Percentiles rank a stretch among this genome's conserved stretches.
These are phyloP conservation scores for Oryzias melastigma DNA, from an alignment of 2,113 vertebrate species.

Conservation along the genomic window DNA sequence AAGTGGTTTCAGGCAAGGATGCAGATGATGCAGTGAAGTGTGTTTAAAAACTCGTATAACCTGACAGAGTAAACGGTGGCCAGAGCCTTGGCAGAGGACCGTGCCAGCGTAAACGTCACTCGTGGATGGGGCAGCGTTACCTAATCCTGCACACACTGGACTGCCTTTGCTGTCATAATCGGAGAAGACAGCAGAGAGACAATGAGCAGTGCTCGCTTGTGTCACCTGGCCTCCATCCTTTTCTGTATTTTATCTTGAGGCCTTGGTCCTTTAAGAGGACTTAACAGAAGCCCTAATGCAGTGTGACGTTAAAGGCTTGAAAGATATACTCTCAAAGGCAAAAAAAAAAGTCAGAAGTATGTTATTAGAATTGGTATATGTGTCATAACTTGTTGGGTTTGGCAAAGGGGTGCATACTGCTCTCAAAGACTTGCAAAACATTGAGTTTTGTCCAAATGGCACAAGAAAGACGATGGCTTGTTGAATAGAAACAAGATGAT, in stretches of 20 bases:
- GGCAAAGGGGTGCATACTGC: constrained; percentile 3
- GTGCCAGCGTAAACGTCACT: constrained; percentile 35
- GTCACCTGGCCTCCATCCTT: constrained; percentile 43
- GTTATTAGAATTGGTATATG: too few relatives aligned
- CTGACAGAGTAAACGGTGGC: constrained; percentile 29
- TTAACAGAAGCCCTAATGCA: constrained; percentile 23
- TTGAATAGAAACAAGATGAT: too few relatives aligned
- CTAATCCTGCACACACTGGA: constrained; percentile 40
- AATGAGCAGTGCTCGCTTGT: constrained; percentile 40
- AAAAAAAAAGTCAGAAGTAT: constrained; percentile 3
- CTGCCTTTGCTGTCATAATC: constrained; percentile 39
- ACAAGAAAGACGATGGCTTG: too few relatives aligned
- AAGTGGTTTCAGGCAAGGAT: constrained; percentile 18
- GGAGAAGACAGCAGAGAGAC: constrained; percentile 40
- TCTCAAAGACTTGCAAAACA: neutral
- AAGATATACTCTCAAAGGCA: constrained; percentile 10
- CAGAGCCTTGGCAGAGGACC: constrained; percentile 31
- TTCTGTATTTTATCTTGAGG: constrained; percentile 30
- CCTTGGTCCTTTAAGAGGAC: constrained; percentile 14
- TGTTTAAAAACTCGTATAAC: constrained; percentile 39
- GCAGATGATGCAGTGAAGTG: constrained; percentile 31
- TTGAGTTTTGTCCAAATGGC: too few relatives aligned
- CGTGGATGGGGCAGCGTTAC: constrained; percentile 40
- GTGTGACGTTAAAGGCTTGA: constrained; percentile 25
- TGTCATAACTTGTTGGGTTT: constrained; percentile 5